A percentile compares a stretch with the other conserved stretches of the same genome.
phyloP scores from a whole-genome alignment of 37 sponge, comb jelly and placozoan genomes.

The Spongilla lacustris region DNA sequence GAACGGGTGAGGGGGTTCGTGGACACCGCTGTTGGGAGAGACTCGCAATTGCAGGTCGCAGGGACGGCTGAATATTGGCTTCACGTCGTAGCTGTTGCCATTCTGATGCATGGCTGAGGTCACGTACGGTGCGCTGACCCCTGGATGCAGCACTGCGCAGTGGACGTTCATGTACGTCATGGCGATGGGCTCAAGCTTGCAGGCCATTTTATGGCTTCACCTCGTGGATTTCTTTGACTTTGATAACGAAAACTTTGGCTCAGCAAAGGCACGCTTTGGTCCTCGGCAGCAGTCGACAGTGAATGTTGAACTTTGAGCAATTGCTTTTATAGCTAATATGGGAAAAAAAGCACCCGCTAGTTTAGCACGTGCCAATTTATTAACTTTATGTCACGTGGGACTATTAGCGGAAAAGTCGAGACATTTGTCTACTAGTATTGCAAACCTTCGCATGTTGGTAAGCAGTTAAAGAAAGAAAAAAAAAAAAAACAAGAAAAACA shows the following conservation, averaged over 20 bases:
- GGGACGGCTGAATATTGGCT: constrained; percentile 2
- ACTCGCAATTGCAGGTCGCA: neutral
- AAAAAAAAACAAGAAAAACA: too few species aligned
- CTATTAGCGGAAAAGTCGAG: too few species aligned
- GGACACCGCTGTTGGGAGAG: neutral
- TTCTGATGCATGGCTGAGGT: neutral
- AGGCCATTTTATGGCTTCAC: constrained; percentile 44
- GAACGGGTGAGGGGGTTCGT: constrained; percentile 20
- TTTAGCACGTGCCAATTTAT: neutral
- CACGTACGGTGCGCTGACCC: neutral
- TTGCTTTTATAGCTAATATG: too few species aligned
- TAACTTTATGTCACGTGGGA: neutral
- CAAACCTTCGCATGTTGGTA: too few species aligned
- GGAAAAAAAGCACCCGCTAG: too few species aligned
- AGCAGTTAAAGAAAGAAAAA: too few species aligned
- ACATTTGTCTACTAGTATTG: too few species aligned
- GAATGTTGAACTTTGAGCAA: too few species aligned
- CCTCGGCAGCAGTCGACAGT: neutral
- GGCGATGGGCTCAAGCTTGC: constrained; percentile 61
- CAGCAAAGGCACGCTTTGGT: neutral
- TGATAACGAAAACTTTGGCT: too few species aligned
- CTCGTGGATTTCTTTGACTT: too few species aligned
- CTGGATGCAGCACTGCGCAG: constrained; percentile 35
- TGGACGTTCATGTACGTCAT: constrained; percentile 68
- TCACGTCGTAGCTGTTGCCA: neutral